Conservation (phyloP, 1,140 invertebrate species). For the Agraylea sexmaculata region DNA sequence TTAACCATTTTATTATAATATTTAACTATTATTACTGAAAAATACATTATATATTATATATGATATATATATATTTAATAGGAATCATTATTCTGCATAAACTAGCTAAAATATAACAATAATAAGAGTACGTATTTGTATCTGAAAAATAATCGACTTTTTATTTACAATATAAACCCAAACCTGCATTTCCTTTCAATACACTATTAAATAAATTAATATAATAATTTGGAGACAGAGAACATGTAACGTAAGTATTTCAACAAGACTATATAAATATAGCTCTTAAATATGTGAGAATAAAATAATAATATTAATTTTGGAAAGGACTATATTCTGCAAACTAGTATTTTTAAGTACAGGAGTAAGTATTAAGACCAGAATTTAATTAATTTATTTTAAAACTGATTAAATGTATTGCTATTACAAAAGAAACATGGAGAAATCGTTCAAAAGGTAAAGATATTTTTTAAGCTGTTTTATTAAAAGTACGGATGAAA, state of each 20-base stretch:
- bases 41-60: conserved; percentile 38
- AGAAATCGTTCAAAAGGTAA: no score
- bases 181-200: background rate
- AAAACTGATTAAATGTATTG: no score
- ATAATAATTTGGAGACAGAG: no score
- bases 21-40: conserved; percentile 21
- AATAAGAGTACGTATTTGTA: conserved; percentile 41
- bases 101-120: conserved; percentile 45
- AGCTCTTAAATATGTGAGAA: background rate
- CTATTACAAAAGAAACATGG: no score
- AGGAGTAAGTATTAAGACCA: no score
- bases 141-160: conserved; percentile 32
- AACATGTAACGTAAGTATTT: no score
- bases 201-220: background rate
- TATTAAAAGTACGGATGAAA: no score
- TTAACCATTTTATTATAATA: conserved; percentile 20
- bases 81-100: conserved; percentile 47
- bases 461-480: no score
- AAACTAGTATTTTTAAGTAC: no score
- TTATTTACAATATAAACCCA: conserved; percentile 21
- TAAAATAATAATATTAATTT: background rate
- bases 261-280: no score
- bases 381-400: no score
- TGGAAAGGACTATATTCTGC: conserved; percentile 1
- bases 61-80: no score